phyloP scores from a whole-genome alignment of 2,797 vertebrate species.

The Helostoma temminkii region DNA sequence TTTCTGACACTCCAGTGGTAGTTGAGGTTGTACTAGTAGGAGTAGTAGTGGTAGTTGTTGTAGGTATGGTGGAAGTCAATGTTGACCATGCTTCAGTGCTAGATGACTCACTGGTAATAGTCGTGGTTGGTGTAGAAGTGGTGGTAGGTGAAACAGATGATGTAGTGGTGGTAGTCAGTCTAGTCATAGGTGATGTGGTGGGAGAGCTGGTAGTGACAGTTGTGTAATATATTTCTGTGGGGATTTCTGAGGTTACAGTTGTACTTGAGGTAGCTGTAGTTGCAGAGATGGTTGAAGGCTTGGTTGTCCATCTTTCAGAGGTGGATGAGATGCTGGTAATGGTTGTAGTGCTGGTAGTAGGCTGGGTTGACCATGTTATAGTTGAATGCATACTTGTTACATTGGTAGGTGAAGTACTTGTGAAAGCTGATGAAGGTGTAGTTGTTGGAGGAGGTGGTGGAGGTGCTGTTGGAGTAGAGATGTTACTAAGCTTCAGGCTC shows the following conservation, averaged over 20 bases:
- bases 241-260: no score
- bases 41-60: background rate
- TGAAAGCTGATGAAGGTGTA: no score
- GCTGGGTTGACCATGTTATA: background rate
- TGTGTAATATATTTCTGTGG: no score
- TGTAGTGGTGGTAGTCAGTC: no score
- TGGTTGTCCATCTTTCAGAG: background rate
- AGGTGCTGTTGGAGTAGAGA: slow-evolving; percentile 11
- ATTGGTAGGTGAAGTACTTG: background rate
- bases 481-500: background rate
- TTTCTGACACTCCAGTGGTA: background rate
- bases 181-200: background rate
- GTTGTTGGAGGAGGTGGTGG: slow-evolving; percentile 18
- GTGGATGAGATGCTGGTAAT: background rate
- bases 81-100: background rate
- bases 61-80: background rate
- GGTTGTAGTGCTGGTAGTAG: background rate
- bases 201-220: background rate
- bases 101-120: background rate
- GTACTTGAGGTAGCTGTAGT: background rate
- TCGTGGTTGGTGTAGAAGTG: background rate
- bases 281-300: background rate
- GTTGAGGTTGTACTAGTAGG: background rate
- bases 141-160: no score
- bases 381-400: background rate